These are phyloP conservation scores for Scytalopus superciliaris DNA, from an alignment of 2,113 vertebrate species.

Conservation along the genomic window DNA sequence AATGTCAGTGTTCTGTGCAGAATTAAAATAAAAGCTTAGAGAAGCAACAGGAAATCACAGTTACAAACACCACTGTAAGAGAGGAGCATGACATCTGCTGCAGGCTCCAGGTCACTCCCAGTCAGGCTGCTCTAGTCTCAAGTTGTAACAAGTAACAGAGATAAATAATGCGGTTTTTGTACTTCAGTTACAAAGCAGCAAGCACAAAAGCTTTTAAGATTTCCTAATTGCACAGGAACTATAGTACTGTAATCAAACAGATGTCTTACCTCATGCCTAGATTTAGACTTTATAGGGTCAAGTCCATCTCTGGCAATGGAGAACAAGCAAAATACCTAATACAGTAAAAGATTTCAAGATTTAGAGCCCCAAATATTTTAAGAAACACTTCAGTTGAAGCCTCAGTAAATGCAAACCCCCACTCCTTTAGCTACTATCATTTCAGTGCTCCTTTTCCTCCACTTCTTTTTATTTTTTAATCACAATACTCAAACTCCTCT, in stretches of 20 bases:
- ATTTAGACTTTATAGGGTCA: background rate
- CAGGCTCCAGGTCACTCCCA: background rate
- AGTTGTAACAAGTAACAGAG: background rate
- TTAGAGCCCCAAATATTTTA: background rate
- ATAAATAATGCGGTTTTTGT: background rate
- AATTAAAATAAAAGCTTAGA: slow-evolving; percentile 8
- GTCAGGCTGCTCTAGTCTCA: background rate
- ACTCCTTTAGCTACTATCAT: background rate
- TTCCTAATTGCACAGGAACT: background rate
- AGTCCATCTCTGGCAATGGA: background rate
- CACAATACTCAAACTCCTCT: background rate
- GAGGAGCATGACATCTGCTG: background rate
- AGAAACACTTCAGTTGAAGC: background rate
- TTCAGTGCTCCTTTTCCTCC: background rate
- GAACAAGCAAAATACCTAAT: background rate
- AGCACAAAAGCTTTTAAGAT: slow-evolving; percentile 60
- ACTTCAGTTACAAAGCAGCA: slow-evolving; percentile 48
- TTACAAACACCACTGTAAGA: background rate
- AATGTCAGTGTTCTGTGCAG: background rate
- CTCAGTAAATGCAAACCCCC: background rate
- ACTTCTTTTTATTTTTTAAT: background rate
- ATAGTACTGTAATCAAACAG: background rate
- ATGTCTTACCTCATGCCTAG: background rate
- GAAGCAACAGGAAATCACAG: background rate
- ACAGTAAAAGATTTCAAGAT: background rate